A percentile compares a stretch with the other conserved stretches of the same genome.
These are phyloP conservation scores for Stenurella melanura DNA, from an alignment of 2,888 invertebrate species.

Conservation along the genomic window DNA sequence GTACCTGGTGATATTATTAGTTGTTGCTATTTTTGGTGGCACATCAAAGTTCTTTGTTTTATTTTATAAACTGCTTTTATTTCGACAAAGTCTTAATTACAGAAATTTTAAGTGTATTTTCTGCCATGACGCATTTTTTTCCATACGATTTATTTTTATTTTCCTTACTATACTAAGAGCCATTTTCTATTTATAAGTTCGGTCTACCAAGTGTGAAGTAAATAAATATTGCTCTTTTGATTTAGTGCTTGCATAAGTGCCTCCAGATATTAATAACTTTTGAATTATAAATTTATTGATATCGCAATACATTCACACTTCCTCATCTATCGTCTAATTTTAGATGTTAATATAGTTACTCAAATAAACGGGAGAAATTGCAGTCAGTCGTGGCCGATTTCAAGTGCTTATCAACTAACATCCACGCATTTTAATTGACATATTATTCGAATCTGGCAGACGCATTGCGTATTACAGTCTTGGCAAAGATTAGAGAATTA, in stretches of 20 bases:
- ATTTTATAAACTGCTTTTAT: not conserved
- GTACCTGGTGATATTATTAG: slow-evolving; percentile 11
- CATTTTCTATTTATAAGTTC: slow-evolving; percentile 18
- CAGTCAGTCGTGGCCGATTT: too few species aligned
- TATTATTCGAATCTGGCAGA: too few species aligned
- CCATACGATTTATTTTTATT: not conserved
- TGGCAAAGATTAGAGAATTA: too few species aligned
- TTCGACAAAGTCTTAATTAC: too few species aligned
- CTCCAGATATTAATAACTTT: slow-evolving; percentile 35
- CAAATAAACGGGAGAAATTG: not conserved
- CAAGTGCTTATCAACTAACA: too few species aligned
- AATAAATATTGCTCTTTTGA: slow-evolving; percentile 24
- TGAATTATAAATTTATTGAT: slow-evolving; percentile 39
- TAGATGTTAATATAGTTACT: slow-evolving; percentile 19
- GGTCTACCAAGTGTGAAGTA: slow-evolving; percentile 11
- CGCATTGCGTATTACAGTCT: too few species aligned
- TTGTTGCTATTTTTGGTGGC: not conserved
- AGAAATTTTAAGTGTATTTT: not conserved
- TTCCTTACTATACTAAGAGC: not conserved
- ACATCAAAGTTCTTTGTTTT: not conserved
- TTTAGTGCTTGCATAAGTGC: slow-evolving; percentile 28
- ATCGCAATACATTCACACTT: slow-evolving; percentile 36
- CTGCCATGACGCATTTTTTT: not conserved
- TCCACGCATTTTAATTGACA: too few species aligned
- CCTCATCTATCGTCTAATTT: slow-evolving; percentile 39